Percentiles rank a stretch among this genome's conserved stretches.
phyloP scores from a whole-genome alignment of 2,797 vertebrate species.

The Sebastes steindachneri region DNA sequence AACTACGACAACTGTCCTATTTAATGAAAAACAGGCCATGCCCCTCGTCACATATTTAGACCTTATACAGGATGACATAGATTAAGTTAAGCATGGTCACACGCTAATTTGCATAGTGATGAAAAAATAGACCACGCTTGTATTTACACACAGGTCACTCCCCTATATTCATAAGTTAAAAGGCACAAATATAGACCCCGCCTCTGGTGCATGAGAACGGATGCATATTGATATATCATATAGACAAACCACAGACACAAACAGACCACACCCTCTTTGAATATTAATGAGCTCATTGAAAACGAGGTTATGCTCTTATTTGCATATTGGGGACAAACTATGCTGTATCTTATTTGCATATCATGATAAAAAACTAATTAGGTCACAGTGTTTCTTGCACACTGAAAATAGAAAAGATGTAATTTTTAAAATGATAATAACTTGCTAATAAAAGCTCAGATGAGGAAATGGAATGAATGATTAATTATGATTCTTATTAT shows the following conservation, averaged over 20 bases:
- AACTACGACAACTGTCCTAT: background rate
- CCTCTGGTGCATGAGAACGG: background rate
- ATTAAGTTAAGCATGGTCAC: no score
- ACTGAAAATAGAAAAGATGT: background rate
- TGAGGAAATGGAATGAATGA: background rate
- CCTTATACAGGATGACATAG: no score
- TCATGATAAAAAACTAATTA: conserved; percentile 17
- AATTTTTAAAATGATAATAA: background rate
- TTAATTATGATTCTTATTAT: no score
- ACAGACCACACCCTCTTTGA: background rate
- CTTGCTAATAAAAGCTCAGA: background rate
- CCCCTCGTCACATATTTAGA: no score
- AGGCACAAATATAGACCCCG: background rate
- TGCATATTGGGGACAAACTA: background rate
- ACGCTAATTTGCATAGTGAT: no score
- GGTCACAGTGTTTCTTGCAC: background rate
- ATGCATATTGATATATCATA: background rate
- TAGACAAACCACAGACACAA: background rate
- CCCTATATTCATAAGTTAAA: no score
- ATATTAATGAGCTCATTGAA: background rate
- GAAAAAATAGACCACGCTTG: no score
- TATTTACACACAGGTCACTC: no score
- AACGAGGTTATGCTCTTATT: conserved; percentile 26
- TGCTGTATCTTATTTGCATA: conserved; percentile 29
- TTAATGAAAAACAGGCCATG: no score